Conservation (phyloP, 2,888 invertebrate genomes). For the Sepioteuthis lessoniana region DNA sequence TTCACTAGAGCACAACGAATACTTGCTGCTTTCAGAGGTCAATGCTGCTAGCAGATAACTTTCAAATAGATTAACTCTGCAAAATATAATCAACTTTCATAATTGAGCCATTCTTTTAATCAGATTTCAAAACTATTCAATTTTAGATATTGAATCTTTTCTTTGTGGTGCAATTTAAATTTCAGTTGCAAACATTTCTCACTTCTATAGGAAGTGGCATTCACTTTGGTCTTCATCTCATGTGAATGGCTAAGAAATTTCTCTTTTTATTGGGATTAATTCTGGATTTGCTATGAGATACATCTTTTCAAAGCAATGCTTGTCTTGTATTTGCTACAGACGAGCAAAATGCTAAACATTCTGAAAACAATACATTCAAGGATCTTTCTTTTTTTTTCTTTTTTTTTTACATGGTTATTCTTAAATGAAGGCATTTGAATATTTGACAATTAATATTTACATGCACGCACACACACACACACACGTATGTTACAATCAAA, state of each 20-base stretch:
- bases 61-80: background rate
- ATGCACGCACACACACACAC: no score
- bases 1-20: background rate
- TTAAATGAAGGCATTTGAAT: background rate
- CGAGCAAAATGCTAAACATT: no score
- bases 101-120: constrained; percentile 19
- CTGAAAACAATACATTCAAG: no score
- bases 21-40: background rate
- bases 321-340: no score
- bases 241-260: no score
- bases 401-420: background rate
- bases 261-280: no score
- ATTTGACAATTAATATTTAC: background rate
- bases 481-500: no score
- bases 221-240: no score
- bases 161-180: background rate
- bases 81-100: background rate
- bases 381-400: background rate
- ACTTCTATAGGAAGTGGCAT: no score
- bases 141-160: background rate
- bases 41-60: background rate
- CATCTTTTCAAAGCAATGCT: no score
- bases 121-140: background rate
- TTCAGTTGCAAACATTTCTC: no score
- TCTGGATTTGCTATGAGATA: no score